These are phyloP conservation scores for Pygathrix nemaeus DNA, from an alignment of 2,113 vertebrate genomes.

Conservation along the genomic window DNA sequence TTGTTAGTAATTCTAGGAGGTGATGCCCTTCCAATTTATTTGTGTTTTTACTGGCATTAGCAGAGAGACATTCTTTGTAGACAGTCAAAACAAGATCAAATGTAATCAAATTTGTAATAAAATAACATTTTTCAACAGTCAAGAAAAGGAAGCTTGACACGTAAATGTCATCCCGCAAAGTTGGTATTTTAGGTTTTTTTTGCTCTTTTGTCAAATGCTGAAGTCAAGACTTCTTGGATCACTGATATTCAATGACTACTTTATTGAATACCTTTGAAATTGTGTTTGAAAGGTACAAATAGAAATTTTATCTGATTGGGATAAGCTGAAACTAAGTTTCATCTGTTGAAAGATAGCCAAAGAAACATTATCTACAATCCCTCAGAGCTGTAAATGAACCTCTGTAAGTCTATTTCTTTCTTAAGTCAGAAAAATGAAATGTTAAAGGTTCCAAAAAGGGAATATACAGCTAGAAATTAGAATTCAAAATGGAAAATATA, in stretches of 20 bases:
- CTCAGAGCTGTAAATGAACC: neutral
- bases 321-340: slow-evolving; percentile 41
- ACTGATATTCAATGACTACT: slow-evolving; percentile 15
- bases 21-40: neutral
- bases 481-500: neutral
- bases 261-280: slow-evolving; percentile 41
- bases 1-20: slow-evolving; percentile 18
- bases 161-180: neutral
- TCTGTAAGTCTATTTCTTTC: neutral
- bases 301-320: slow-evolving; percentile 10
- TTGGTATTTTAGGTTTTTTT: slow-evolving; percentile 51
- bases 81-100: neutral
- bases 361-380: neutral
- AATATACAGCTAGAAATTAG: neutral
- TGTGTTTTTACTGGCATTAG: slow-evolving; percentile 16
- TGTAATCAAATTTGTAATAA: slow-evolving; percentile 63
- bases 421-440: slow-evolving; percentile 22
- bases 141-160: slow-evolving; percentile 2
- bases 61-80: slow-evolving; percentile 14
- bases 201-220: slow-evolving; percentile 56
- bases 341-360: neutral
- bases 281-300: neutral
- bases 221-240: slow-evolving; percentile 50
- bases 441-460: neutral
- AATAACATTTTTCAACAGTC: slow-evolving; percentile 11